Percentiles rank a stretch among this genome's conserved stretches.
phyloP scores from a whole-genome alignment of 2,797 vertebrate species.

The Pteronotus mesoamericanus region DNA sequence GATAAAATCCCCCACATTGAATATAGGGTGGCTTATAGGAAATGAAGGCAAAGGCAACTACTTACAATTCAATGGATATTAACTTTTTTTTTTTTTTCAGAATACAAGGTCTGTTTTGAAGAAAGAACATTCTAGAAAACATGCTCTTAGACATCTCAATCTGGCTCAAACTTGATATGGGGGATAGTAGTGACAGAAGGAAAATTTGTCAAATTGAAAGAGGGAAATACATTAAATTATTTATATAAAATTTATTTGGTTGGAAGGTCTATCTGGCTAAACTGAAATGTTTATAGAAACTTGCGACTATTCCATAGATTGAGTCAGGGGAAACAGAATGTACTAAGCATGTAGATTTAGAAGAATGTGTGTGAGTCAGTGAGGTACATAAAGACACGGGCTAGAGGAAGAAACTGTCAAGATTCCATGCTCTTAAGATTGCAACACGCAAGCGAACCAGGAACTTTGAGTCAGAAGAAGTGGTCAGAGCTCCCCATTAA shows the following conservation, averaged over 20 bases:
- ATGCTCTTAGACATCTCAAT: background rate
- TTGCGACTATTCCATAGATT: background rate
- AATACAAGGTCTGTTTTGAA: background rate
- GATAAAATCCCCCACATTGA: background rate
- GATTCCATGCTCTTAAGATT: background rate
- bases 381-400: background rate
- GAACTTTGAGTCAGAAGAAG: background rate
- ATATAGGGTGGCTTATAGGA: background rate
- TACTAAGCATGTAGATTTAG: background rate
- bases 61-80: background rate
- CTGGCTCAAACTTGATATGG: background rate
- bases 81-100: background rate
- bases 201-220: background rate
- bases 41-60: background rate
- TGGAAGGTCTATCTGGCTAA: background rate
- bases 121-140: slow-evolving; percentile 18
- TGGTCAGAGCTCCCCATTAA: background rate
- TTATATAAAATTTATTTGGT: background rate
- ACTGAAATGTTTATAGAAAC: background rate
- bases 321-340: background rate
- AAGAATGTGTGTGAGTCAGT: background rate
- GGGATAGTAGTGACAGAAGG: background rate
- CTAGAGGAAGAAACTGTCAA: background rate
- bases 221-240: background rate
- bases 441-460: background rate